Conservation (phyloP, 2,797 vertebrate genomes). For the Anomalospiza imberbis region DNA sequence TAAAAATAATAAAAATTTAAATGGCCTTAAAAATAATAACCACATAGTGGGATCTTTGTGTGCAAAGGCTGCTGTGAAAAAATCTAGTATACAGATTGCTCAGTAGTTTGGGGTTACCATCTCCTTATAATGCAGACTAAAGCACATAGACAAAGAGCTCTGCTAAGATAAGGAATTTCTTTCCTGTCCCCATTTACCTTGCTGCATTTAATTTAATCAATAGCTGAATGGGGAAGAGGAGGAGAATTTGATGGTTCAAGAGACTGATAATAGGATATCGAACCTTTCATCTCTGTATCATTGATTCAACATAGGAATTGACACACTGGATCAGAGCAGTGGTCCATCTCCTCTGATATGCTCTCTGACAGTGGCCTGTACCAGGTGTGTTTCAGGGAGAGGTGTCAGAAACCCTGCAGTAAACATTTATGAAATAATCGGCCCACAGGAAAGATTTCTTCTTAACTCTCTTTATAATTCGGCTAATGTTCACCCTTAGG, state of each 20-base stretch:
- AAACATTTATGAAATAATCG: not conserved
- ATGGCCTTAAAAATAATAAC: conserved; percentile 27
- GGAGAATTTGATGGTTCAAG: conserved; percentile 38
- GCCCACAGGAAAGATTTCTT: not conserved
- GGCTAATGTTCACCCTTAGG: not conserved
- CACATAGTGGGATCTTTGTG: not conserved
- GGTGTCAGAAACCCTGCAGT: not conserved
- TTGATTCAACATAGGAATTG: conserved; percentile 59
- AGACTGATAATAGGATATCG: conserved; percentile 57
- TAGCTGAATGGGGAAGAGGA: conserved; percentile 47
- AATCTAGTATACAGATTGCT: not conserved
- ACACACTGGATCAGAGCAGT: conserved; percentile 51
- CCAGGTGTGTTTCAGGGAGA: not conserved
- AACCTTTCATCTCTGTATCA: conserved; percentile 53
- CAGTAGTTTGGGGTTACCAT: not conserved
- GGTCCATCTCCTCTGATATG: conserved; percentile 28
- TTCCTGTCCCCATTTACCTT: conserved; percentile 25
- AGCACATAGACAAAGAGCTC: conserved; percentile 1
- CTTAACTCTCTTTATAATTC: not conserved
- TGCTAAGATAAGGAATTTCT: conserved; percentile 37
- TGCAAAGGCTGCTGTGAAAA: conserved; percentile 27
- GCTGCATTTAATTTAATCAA: conserved; percentile 61
- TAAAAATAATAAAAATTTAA: conserved; percentile 56
- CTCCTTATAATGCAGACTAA: conserved; percentile 3
- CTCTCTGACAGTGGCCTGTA: not conserved